These are phyloP conservation scores for Merops nubicus DNA, from an alignment of 2,113 vertebrate species.

Conservation along the genomic window DNA sequence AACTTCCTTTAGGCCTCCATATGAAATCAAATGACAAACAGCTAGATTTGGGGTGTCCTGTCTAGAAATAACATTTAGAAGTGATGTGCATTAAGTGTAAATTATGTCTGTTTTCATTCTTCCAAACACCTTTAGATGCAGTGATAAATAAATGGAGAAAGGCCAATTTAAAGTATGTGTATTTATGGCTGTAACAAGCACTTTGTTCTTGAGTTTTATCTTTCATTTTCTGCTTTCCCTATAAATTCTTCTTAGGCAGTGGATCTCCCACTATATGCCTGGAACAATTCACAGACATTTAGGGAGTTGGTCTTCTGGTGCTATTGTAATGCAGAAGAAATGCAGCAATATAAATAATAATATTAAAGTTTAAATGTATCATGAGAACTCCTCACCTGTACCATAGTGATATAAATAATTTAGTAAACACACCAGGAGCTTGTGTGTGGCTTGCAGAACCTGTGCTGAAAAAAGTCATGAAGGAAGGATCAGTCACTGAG, in stretches of 20 bases:
- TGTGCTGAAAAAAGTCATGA: background rate
- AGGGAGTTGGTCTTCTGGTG: background rate
- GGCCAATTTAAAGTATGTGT: background rate
- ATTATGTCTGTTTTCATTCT: background rate
- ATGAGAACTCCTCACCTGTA: background rate
- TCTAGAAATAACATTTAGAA: background rate
- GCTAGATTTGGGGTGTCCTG: background rate
- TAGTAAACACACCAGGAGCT: background rate
- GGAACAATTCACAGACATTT: background rate
- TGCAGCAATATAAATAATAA: background rate
- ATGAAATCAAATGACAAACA: background rate
- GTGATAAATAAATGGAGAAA: rapidly evolving
- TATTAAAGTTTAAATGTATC: background rate
- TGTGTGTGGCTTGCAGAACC: background rate
- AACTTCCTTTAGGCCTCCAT: background rate
- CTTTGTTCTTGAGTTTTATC: background rate
- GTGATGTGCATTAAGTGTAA: background rate
- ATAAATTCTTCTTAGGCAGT: background rate
- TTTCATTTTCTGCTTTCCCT: background rate
- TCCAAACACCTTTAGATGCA: background rate
- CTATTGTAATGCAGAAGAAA: background rate
- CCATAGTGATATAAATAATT: background rate
- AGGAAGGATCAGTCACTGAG: background rate
- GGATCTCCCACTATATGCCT: background rate
- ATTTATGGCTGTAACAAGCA: background rate